Evolutionary conservation across 2,888 invertebrate species (phyloP).

Genomic region (Dilophus febrilis): DNA sequence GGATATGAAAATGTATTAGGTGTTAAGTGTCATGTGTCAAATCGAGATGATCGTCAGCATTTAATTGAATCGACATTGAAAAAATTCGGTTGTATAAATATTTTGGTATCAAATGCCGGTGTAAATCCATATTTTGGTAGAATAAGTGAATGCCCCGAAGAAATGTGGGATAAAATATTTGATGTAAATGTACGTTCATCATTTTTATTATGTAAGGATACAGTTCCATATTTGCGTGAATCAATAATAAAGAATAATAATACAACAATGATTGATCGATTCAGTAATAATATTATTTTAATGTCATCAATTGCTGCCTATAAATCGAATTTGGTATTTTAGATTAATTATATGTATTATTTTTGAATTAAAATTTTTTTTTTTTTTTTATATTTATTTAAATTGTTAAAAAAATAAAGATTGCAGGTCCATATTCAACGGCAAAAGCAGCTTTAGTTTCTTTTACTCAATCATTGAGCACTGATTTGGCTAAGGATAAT

Average conservation of each 20-base stretch:
- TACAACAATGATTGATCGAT: no score
- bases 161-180: slow-evolving; percentile 89
- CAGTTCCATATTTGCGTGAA: slow-evolving; percentile 61
- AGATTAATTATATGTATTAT: slow-evolving; percentile 16
- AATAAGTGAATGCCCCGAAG: slow-evolving; percentile 63
- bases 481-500: slow-evolving; percentile 58
- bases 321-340: slow-evolving; percentile 48
- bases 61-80: slow-evolving; percentile 52
- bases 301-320: slow-evolving; percentile 78
- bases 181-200: slow-evolving; percentile 86
- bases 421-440: slow-evolving; percentile 80
- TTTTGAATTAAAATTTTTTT: no score
- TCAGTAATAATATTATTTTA: slow-evolving; percentile 72
- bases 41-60: slow-evolving; percentile 56
- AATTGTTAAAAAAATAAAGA: slow-evolving; percentile 34
- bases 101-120: slow-evolving; percentile 91
- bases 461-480: slow-evolving; percentile 65
- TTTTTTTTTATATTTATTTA: no score
- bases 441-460: slow-evolving; percentile 87
- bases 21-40: slow-evolving; percentile 79
- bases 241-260: slow-evolving; percentile 53
- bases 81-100: slow-evolving; percentile 77
- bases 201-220: slow-evolving; percentile 74
- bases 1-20: slow-evolving; percentile 60
- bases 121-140: slow-evolving; percentile 70